These are phyloP conservation scores for Oreotrochilus melanogaster DNA, from an alignment of 2,113 vertebrate species.

Conservation along the genomic window DNA sequence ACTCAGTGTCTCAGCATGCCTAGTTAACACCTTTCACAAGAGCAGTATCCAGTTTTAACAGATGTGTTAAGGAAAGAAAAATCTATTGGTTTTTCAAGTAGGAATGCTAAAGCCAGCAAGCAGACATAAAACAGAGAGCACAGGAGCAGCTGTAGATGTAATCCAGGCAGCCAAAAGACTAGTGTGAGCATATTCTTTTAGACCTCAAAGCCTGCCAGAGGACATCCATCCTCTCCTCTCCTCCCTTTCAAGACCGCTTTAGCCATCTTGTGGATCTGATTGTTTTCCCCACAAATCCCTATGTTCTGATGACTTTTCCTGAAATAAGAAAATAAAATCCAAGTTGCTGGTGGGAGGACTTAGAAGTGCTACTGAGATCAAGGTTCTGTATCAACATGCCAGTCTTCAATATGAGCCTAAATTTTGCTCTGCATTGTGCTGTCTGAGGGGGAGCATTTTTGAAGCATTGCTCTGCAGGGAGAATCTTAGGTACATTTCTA, in stretches of 20 bases:
- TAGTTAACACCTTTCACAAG: conserved; percentile 5
- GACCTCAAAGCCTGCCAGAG: not conserved
- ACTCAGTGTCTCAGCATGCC: not conserved
- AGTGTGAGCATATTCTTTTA: not conserved
- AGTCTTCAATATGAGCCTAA: not conserved
- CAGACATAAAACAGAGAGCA: not conserved
- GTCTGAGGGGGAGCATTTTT: not conserved
- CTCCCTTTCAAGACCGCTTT: not conserved
- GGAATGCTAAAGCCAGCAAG: not conserved
- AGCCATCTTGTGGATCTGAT: not conserved
- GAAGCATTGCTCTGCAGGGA: not conserved
- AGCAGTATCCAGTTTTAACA: not conserved
- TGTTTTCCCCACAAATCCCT: not conserved
- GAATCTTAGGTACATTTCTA: not conserved
- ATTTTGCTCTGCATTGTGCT: not conserved
- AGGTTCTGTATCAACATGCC: not conserved
- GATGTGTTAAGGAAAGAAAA: conserved; percentile 4
- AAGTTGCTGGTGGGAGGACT: not conserved
- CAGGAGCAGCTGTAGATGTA: conserved; percentile 25
- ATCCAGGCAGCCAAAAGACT: not conserved
- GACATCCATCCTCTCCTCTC: not conserved
- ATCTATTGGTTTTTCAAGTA: not conserved
- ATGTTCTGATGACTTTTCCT: not conserved
- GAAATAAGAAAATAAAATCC: not conserved
- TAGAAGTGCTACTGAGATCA: not conserved